Evolutionary conservation across 2,888 invertebrate genomes (phyloP), one percentile per base, ranked within the genome.

Genomic region (Cheilosia pagana): DNA sequence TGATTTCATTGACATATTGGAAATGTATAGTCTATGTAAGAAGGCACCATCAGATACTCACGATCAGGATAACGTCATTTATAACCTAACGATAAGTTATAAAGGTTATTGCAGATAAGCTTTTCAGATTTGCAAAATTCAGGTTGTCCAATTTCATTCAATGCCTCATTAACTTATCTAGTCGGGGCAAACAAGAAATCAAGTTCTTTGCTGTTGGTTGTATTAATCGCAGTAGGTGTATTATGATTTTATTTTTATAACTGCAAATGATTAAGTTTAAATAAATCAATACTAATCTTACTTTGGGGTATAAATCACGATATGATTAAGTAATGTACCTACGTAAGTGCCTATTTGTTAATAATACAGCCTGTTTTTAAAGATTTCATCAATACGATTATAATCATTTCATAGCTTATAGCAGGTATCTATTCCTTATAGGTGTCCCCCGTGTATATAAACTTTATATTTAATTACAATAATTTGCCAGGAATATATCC

Each of bases 171-270:
- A 3, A 60, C 23, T 50, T 60, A 62, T 43, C 53, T 21, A 6
- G 43, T 28, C 41, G 28, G 41, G 52, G n/a, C 62, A 62, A 63
- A 55, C 35, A n/a, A 10, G 39, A 72, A 63, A 31, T 39, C 55
- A 31, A 25, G 23, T 25, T 45, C 53, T 63, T 55, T 53, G 31
- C 16, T 74, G 62, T 55, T 74, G 55, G 55, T 72, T 41, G 12
- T 62, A 45, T 35, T 53, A 62, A 72, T 62, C 72, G 14, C 25
- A 41, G 52, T 35, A 12, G 35, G 35, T 35, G 12, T 41, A 25
- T 41, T 39, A 31, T 7, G 7, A n/a, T 65, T 39, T 3, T 23
- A 43, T 53, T 53, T 60, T 14, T 35, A 25, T 35, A 7, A 63
- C 12, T 45, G 23, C 16, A 23, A 43, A 35, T 35, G 45, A 48